Base-by-base conservation (phyloP, 2,888 invertebrate species). In the Coenonympha glycerion region DNA sequence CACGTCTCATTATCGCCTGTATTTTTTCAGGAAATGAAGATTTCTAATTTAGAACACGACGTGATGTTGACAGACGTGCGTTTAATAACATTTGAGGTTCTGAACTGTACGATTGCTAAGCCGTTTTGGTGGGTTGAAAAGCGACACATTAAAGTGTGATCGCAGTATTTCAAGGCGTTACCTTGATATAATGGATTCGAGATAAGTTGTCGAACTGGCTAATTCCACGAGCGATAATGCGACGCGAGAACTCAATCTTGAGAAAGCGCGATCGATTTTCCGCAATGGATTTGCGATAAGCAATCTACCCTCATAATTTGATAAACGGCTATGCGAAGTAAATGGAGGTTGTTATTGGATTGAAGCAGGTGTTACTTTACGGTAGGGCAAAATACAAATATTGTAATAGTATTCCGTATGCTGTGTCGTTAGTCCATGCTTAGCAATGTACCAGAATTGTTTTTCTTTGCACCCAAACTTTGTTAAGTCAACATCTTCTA, bases 91-190 rank as follows among this genome's bases (percentile, higher is more conserved):
- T 2, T 33, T 13, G 9, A 34, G 16, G 16, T 4, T 11, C 6
- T 2, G 0, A 33, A 39, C 39, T 39, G 39, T 39, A 39, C 2
- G 15, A 22, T 22, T 3, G 13, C 24, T 15, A 15, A 22, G 24
- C 39, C 24, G 24, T 15, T 22, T 39, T 39, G 13, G 9, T 16
- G 31, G 44, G 21, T n/a, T 33, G 22, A 6, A 11, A 13, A 44
- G 73, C 62, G 78, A 76, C 75, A 77, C 76, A 80, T 81, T 81
- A 80, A 80, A 79, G 76, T 70, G 78, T 71, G 79, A 74, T 79
- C 73, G 65, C 61, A 56, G 57, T 63, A 59, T 63, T 76, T 76
- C 71, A 72, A 70, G 73, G 66, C 61, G 59, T 36, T 49, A 30
- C 37, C 22, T 31, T 19, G 22, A 28, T 24, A 41, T 33, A 48